phyloP scores from a whole-genome alignment of 2,888 invertebrate genomes.

The Argyra leucocephala region DNA sequence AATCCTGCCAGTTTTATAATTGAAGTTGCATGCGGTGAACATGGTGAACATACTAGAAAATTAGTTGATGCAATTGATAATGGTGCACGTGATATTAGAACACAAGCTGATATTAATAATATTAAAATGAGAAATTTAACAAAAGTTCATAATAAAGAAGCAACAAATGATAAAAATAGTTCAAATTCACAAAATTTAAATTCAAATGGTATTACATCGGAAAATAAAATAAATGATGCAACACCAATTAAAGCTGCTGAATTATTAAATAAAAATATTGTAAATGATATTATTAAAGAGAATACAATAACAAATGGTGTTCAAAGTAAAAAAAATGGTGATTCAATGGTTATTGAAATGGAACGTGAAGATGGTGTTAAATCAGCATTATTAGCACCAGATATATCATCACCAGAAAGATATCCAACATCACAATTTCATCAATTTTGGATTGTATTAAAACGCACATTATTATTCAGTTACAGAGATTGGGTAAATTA shows the following conservation, averaged over 20 bases:
- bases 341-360: constrained; percentile 39
- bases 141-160: constrained; percentile 46
- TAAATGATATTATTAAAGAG: constrained; percentile 51
- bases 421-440: constrained; percentile 74
- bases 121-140: constrained; percentile 47
- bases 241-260: neutral
- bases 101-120: constrained; percentile 59
- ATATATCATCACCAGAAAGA: constrained; percentile 55
- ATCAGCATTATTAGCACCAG: constrained; percentile 58
- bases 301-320: constrained; percentile 28
- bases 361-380: constrained; percentile 59
- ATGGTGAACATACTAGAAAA: constrained; percentile 79
- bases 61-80: constrained; percentile 77
- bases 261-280: constrained; percentile 47
- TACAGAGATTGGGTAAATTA: constrained; percentile 71
- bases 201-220: constrained; percentile 32
- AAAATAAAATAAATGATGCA: neutral
- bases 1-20: constrained; percentile 95
- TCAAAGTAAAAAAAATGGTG: constrained; percentile 37
- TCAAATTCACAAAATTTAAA: constrained; percentile 28
- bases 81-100: constrained; percentile 70
- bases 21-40: constrained; percentile 93
- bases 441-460: constrained; percentile 82
- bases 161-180: constrained; percentile 50
- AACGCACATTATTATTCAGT: constrained; percentile 74